A percentile compares a stretch with the other conserved stretches of the same genome.
phyloP scores from a whole-genome alignment of 2,888 invertebrate genomes.

The Drosophila barbarae region DNA sequence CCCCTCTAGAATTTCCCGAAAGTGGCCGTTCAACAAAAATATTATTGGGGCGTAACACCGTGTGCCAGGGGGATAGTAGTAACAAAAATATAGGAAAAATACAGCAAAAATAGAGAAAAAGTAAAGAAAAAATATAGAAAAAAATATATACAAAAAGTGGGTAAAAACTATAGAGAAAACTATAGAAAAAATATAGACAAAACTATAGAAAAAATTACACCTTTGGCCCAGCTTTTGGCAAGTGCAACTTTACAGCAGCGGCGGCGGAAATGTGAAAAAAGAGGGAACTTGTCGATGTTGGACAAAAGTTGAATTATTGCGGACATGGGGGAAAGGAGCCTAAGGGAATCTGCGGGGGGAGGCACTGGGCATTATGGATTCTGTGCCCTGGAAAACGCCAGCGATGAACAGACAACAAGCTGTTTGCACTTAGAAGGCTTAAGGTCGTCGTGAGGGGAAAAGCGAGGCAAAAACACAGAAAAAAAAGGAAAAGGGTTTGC shows the following conservation, averaged over 20 bases:
- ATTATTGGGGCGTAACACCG: slow-evolving; percentile 62
- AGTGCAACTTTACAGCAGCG: slow-evolving; percentile 34
- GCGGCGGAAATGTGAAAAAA: slow-evolving; percentile 12
- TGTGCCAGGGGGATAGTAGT: slow-evolving; percentile 2
- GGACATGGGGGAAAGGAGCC: not conserved
- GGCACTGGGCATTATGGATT: slow-evolving; percentile 58
- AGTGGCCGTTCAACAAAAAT: slow-evolving; percentile 58
- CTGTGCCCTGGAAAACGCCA: slow-evolving; percentile 18
- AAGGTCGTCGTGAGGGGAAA: slow-evolving; percentile 27
- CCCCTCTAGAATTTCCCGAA: slow-evolving; percentile 3
- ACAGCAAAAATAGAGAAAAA: not conserved
- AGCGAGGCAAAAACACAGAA: not conserved
- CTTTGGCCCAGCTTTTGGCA: slow-evolving; percentile 39
- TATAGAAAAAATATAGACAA: not conserved
- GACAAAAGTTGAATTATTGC: slow-evolving; percentile 66
- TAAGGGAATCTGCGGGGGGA: not conserved
- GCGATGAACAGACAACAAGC: slow-evolving; percentile 50
- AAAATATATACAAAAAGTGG: not conserved
- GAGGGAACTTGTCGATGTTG: slow-evolving; percentile 54
- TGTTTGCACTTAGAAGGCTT: slow-evolving; percentile 61
- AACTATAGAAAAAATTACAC: slow-evolving; percentile 42
- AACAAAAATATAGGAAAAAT: not conserved
- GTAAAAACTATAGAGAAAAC: not conserved
- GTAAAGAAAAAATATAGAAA: not conserved
- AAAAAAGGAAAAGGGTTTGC: not conserved